Evolutionary conservation across 2,113 vertebrate genomes (phyloP), one percentile per base, ranked within the genome.

Genomic region (Chionodraco myersi): DNA sequence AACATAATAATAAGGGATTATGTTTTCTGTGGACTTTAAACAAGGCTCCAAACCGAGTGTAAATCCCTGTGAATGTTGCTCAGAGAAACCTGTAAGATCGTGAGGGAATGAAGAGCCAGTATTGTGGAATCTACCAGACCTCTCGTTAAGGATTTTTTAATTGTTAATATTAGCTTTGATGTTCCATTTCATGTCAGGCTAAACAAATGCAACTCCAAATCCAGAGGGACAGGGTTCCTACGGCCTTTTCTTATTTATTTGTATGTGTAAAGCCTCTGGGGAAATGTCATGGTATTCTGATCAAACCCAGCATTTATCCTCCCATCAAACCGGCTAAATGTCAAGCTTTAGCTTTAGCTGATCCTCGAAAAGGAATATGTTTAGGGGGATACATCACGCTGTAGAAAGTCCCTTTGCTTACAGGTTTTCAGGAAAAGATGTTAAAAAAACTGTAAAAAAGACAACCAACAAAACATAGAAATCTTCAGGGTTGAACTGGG

Each of bases 201-300:
- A 7, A 69, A 63, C 59, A 26, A 57, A 70, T 57, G 49, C 66
- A 36, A 23, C 53, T 21, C 53, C 53, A 23, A 56, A 57, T 26
- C 53, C 53, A 23, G 52, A 6, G 36, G 36, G 36, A 15, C 18
- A n/a, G 18, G 47, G 47, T 48, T 48, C 47, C 11, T 41, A 41
- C 36, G 6, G 5, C 4, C 36, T 1, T 41, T 41, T 41, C 7
- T 41, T 41, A 41, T 41, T 41, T 41, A 41, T 6, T 30, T 30
- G 4, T 4, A n/a, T 21, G 74, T 73, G 72, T 72, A 62, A n/a
- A 85, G 21, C 80, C 74, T 0, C 23, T 12, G 48, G 26, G 9
- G 57, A 85, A 82, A 86, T 82, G 83, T 86, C 80, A 84, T 0
- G 0, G 21, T 64, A 58, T 82, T 84, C 84, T 44, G 79, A 86